phyloP scores from a whole-genome alignment of 37 sponge, comb jelly and placozoan species.

The Haliclona indistincta region DNA sequence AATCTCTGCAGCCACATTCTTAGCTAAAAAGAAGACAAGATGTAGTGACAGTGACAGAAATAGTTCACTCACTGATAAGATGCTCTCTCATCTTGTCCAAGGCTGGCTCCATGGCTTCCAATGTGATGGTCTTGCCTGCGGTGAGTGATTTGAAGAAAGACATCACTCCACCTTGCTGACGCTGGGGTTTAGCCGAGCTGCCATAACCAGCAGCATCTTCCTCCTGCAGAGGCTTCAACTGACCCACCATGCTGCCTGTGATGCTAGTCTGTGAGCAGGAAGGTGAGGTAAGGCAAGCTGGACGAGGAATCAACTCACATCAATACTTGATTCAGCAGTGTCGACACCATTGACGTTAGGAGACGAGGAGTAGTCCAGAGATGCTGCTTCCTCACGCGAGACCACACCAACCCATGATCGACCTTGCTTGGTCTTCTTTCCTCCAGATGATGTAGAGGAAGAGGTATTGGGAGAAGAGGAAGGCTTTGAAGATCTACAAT shows the following conservation, averaged over 20 bases:
- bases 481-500: too few relatives aligned
- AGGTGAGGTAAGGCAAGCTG: too few relatives aligned
- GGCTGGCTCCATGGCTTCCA: slow-evolving; percentile 67
- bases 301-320: not conserved
- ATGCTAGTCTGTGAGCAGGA: too few relatives aligned
- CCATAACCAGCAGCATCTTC: slow-evolving; percentile 11
- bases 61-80: slow-evolving; percentile 58
- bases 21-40: slow-evolving; percentile 22
- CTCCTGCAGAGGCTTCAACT: slow-evolving; percentile 27
- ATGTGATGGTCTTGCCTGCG: slow-evolving; percentile 68
- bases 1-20: slow-evolving; percentile 94
- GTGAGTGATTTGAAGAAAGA: slow-evolving; percentile 85
- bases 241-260: slow-evolving; percentile 55
- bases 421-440: slow-evolving; percentile 39
- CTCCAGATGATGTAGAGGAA: slow-evolving; percentile 7
- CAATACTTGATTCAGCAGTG: not conserved
- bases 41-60: not conserved
- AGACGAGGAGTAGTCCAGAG: slow-evolving; percentile 37
- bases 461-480: not conserved
- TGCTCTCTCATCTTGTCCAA: slow-evolving; percentile 96
- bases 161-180: slow-evolving; percentile 62
- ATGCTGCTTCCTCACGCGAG: slow-evolving; percentile 17
- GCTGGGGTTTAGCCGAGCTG: not conserved
- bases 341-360: not conserved
- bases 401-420: slow-evolving; percentile 52